Percentiles rank a stretch among this genome's conserved stretches.
These are phyloP conservation scores for Galemys pyrenaicus DNA, from an alignment of 2,113 vertebrate genomes.

Conservation along the genomic window DNA sequence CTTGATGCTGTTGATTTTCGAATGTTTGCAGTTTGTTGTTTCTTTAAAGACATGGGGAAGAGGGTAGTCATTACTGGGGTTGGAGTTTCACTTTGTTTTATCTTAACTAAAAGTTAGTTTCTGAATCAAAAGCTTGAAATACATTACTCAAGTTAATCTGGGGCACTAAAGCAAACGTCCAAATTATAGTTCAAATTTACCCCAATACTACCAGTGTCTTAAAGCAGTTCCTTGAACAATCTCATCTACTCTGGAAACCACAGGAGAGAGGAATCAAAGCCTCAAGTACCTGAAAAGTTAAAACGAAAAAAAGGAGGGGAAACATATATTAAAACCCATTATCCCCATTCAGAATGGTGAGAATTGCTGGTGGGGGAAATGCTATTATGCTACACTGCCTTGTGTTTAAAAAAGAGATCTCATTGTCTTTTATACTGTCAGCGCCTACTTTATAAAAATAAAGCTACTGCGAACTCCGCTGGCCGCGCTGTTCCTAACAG, in stretches of 20 bases:
- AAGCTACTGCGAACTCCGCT: slow-evolving; percentile 82
- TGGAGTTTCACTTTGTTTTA: slow-evolving; percentile 57
- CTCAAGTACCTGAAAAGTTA: slow-evolving; percentile 23
- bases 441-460: slow-evolving; percentile 84
- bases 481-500: slow-evolving; percentile 85
- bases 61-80: not conserved
- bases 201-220: not conserved
- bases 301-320: not conserved
- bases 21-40: slow-evolving; percentile 19
- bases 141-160: not conserved
- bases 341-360: not conserved
- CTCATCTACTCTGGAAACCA: slow-evolving; percentile 7
- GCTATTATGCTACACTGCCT: not conserved
- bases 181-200: slow-evolving; percentile 4
- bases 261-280: not conserved
- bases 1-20: slow-evolving; percentile 44
- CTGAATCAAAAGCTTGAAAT: slow-evolving; percentile 23
- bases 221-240: slow-evolving; percentile 18
- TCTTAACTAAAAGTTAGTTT: slow-evolving; percentile 32
- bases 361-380: slow-evolving; percentile 59
- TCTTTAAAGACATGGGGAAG: slow-evolving; percentile 4
- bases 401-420: slow-evolving; percentile 66
- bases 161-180: slow-evolving; percentile 16
- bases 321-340: slow-evolving; percentile 9
- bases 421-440: slow-evolving; percentile 82